These are phyloP conservation scores for Amaurobius ferox DNA, from an alignment of 2,888 invertebrate species.

Conservation along the genomic window DNA sequence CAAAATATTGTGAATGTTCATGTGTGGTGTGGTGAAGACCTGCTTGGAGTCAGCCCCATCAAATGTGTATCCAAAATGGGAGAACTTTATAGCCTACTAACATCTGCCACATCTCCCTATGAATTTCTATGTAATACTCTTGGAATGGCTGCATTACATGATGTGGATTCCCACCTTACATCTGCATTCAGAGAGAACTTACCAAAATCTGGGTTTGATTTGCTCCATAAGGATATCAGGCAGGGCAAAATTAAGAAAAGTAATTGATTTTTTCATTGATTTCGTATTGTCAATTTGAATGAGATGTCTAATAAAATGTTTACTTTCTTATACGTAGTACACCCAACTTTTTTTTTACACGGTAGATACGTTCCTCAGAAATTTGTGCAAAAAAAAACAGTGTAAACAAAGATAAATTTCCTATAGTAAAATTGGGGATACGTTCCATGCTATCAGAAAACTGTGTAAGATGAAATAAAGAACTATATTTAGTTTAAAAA, in stretches of 20 bases:
- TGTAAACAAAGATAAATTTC: too few relatives aligned
- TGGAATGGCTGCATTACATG: constrained; percentile 87
- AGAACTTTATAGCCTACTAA: constrained; percentile 88
- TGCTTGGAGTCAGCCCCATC: constrained; percentile 88
- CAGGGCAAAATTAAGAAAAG: constrained; percentile 19
- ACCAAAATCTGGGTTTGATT: constrained; percentile 72
- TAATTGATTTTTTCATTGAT: too few relatives aligned
- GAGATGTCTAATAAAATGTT: too few relatives aligned
- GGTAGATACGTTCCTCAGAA: too few relatives aligned
- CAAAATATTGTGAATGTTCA: constrained; percentile 88
- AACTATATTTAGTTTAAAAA: too few relatives aligned
- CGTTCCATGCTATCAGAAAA: too few relatives aligned
- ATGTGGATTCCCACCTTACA: constrained; percentile 88
- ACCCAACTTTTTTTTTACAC: too few relatives aligned
- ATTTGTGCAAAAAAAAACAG: too few relatives aligned
- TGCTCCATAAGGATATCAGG: constrained; percentile 25
- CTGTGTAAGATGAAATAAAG: too few relatives aligned
- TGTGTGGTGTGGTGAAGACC: constrained; percentile 84
- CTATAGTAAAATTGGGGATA: too few relatives aligned
- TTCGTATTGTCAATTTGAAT: too few relatives aligned
- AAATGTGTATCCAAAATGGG: constrained; percentile 91
- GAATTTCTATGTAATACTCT: constrained; percentile 93
- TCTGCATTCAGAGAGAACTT: constrained; percentile 71
- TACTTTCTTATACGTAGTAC: too few relatives aligned
- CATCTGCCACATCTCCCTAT: constrained; percentile 85